Base-by-base conservation (phyloP, 2,888 invertebrate genomes). In the Mechanitis messenoides region DNA sequence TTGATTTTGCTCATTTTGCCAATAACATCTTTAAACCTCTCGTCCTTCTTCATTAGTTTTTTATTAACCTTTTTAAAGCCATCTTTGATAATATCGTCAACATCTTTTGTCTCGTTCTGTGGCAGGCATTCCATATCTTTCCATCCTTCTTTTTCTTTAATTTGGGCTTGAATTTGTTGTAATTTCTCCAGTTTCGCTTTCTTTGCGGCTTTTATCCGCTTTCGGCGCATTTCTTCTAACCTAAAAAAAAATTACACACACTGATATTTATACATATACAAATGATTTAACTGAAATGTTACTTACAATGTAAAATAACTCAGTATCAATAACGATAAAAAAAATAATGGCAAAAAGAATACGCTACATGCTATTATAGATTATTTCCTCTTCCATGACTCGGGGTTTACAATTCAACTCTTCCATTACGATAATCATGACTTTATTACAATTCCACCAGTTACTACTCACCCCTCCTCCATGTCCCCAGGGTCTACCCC, bases 401-500 rank as follows among this genome's bases (percentile, higher is more conserved):
- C 35, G 3, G 35, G 35, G 1, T 35, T 35, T 6, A 35, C 6
- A 2, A 5, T 2, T 35, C 3, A 35, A 35, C 35, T 31, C n/a
- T 28, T 4, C 20, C 28, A 31, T 53, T 53, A 53, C 31, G 3
- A 28, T 1, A 20, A 4, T 35, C 4, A 28, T 1, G 9, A 53
- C 53, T 6, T 20, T 9, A n/a, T 20, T 31, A 20, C 2, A 31
- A 56, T 31, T 28, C 4, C 42, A 3, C 6, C 42, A 42, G 7
- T 9, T 42, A 7, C 3, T 9, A 56, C 77, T 84, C 72, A 92
- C 92, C 92, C 84, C 33, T 85, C 89, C 77, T 95, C 95, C 89
- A 95, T 94, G 76, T 93, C 91, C 59, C 95, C 95, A 0, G 95
- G 95, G 85, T 96, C 94, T 64, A 94, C 92, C 3, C 97, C 97